Conservation (phyloP, 2,888 invertebrate species). For the Euplagia quadripunctaria region DNA sequence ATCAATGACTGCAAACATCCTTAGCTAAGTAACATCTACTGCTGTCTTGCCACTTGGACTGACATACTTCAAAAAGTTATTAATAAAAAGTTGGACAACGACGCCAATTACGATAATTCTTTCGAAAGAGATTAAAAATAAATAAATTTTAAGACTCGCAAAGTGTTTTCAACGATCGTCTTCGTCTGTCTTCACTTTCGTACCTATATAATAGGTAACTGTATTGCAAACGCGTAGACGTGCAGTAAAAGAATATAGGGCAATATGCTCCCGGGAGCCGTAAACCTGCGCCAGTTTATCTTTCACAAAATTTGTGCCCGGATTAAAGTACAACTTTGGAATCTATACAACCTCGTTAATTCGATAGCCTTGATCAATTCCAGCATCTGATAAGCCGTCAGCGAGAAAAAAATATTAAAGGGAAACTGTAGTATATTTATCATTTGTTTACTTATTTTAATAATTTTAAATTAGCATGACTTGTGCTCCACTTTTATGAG, state of each 20-base stretch:
- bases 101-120: too few relatives aligned
- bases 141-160: constrained; percentile 12
- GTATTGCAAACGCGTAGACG: constrained; percentile 27
- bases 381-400: constrained; percentile 43
- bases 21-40: too few relatives aligned
- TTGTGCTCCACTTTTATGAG: too few relatives aligned
- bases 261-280: constrained; percentile 58
- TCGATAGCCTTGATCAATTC: constrained; percentile 56
- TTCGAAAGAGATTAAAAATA: too few relatives aligned
- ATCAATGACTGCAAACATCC: too few relatives aligned
- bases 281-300: constrained; percentile 72
- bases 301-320: constrained; percentile 76
- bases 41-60: too few relatives aligned
- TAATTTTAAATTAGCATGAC: too few relatives aligned
- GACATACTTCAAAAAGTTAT: too few relatives aligned
- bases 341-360: constrained; percentile 67
- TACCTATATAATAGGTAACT: constrained; percentile 20
- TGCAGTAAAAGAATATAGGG: constrained; percentile 47
- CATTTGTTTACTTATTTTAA: too few relatives aligned
- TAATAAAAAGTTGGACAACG: too few relatives aligned
- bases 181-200: constrained; percentile 27
- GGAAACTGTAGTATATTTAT: background rate
- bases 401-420: constrained; percentile 41
- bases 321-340: constrained; percentile 64
- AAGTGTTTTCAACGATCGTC: constrained; percentile 35